Evolutionary conservation across 2,888 invertebrate genomes (phyloP), one percentile per base, ranked within the genome.

Genomic region (Chirona hameri): DNA sequence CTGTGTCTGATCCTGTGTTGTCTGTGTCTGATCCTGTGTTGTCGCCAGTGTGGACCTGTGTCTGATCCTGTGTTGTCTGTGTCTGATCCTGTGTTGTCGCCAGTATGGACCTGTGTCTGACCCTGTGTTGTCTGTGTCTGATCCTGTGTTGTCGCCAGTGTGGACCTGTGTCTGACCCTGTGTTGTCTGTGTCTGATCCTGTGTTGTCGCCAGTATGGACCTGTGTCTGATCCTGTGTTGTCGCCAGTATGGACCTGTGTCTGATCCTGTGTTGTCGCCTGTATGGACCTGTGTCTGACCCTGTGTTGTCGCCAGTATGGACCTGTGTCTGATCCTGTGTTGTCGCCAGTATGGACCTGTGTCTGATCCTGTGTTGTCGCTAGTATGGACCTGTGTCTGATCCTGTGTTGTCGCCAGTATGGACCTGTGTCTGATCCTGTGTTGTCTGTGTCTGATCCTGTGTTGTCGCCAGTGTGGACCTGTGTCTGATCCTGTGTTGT

Each of bases 21-120:
- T 39, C 39, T 39, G 39, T 39, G 7, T 39, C 39, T 39, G 39
- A 39, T 7, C 39, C 39, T 39, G 39, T 39, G 7, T 39, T 39
- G 39, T 39, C 39, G 7, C 39, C n/a, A n/a, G n/a, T n/a, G n/a
- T 72, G 46, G 55, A 81, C 48, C 55, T n/a, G n/a, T n/a, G n/a
- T n/a, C n/a, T n/a, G n/a, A n/a, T n/a, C n/a, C n/a, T n/a, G n/a
- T n/a, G n/a, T n/a, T n/a, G n/a, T n/a, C n/a, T 48, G 79, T 55
- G 12, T 55, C 55, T 18, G 18, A 55, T 82, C 76, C 55, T 84
- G 81, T 21, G 82, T 80, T 80, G 55, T 81, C 72, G 76, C 82
- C 81, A 39, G 95, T n/a, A 91, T 98, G 14, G 91, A 91, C 84
- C 92, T 95, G 48, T 93, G 7, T 39, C 39, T 39, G 39, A 39